Conservation (phyloP, 2,888 invertebrate genomes). For the Margaritifera margaritifera region DNA sequence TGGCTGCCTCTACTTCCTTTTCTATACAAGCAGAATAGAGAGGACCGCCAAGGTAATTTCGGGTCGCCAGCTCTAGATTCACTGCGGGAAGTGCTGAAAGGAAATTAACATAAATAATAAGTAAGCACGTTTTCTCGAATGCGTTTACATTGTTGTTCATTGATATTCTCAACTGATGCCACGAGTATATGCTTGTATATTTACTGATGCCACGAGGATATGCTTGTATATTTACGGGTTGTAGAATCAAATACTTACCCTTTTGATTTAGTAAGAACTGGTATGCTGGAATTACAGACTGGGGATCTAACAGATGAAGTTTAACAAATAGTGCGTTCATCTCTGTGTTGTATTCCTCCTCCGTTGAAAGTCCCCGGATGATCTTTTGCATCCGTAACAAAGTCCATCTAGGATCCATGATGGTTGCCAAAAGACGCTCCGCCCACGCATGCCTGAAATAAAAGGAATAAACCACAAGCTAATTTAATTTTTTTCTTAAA, state of each 20-base stretch:
- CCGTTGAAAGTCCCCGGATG: conserved; percentile 54
- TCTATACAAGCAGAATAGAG: conserved; percentile 56
- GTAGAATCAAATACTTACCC: conserved; percentile 45
- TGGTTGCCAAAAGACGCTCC: conserved; percentile 49
- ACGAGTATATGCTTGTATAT: background rate
- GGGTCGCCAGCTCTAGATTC: conserved; percentile 66
- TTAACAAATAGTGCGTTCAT: conserved; percentile 70
- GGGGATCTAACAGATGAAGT: conserved; percentile 68
- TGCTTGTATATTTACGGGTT: background rate
- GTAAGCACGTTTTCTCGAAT: background rate
- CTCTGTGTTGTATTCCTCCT: conserved; percentile 63
- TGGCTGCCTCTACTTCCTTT: conserved; percentile 52
- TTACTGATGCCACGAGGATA: too few species aligned
- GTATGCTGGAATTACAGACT: conserved; percentile 65
- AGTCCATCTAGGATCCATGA: conserved; percentile 63
- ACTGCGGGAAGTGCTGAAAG: conserved; percentile 66
- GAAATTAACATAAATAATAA: conserved; percentile 3
- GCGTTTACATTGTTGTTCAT: too few species aligned
- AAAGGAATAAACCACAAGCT: background rate
- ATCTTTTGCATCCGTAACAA: conserved; percentile 53
- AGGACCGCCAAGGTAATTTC: conserved; percentile 67
- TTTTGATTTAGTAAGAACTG: conserved; percentile 60
- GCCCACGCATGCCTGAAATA: conserved; percentile 65
- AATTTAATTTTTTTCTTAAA: background rate
- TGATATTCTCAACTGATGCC: background rate